These are phyloP conservation scores for Drosophila mojavensis DNA, from an alignment of 1,140 invertebrate genomes.

Conservation along the genomic window DNA sequence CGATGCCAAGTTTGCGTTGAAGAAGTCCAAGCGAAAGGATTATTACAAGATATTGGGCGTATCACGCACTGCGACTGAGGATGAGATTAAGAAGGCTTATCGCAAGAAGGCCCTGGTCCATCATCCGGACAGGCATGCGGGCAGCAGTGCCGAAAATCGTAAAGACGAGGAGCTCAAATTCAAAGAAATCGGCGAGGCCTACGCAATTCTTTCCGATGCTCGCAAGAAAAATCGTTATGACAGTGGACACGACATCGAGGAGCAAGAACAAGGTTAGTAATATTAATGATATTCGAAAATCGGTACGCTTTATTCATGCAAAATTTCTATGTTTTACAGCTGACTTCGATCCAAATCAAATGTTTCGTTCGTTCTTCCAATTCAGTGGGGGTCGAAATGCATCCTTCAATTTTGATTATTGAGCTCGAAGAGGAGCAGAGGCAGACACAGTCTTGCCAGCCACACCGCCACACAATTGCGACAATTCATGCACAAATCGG, in stretches of 20 bases:
- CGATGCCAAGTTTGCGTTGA: conserved; percentile 94
- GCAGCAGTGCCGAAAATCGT: conserved; percentile 91
- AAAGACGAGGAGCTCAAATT: conserved; percentile 97
- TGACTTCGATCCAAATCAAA: conserved; percentile 81
- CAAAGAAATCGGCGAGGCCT: conserved; percentile 98
- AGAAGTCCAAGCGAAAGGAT: conserved; percentile 97
- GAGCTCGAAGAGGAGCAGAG: conserved; percentile 17
- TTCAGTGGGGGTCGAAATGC: conserved; percentile 58
- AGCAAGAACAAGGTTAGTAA: conserved; percentile 77
- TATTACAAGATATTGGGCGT: conserved; percentile 98
- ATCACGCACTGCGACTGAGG: conserved; percentile 92
- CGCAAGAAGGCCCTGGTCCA: conserved; percentile 93
- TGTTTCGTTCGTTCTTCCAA: conserved; percentile 82
- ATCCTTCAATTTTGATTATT: conserved; percentile 79
- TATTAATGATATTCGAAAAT: too few species aligned
- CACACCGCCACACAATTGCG: neutral
- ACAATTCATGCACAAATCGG: conserved; percentile 27
- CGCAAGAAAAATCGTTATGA: conserved; percentile 97
- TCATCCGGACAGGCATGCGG: conserved; percentile 96
- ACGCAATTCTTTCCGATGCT: conserved; percentile 96
- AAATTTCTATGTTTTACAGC: conserved; percentile 39
- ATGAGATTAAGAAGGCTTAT: conserved; percentile 98
- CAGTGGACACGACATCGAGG: conserved; percentile 94
- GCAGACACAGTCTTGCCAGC: neutral
- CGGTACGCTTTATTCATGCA: too few species aligned